Evolutionary conservation across 2,888 invertebrate species (phyloP), one percentile per base, ranked within the genome.

Genomic region (Idaea aversata): DNA sequence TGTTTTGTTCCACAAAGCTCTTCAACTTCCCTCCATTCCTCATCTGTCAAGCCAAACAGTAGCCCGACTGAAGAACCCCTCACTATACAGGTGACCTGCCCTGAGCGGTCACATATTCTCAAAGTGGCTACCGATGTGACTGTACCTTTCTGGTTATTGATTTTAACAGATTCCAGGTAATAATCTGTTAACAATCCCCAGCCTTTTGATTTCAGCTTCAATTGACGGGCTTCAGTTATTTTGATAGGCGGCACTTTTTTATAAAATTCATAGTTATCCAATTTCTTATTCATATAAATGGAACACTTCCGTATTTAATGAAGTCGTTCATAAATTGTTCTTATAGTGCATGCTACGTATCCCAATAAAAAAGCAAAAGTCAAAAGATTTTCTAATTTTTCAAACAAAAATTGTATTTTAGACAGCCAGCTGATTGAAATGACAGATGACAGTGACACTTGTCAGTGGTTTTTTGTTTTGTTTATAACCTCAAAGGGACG

Each of bases 161-260:
- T 85, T 77, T 93, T 93, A 2, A 92, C 90, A 0, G 91, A 93
- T 75, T 93, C 93, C 61, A 93, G 73, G 68, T 81, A 81, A 72
- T 88, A 93, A 64, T 91, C 88, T 7, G 88, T 82, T 60, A 93
- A 71, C 34, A 91, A 65, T 57, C 91, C 84, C 93, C 93, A 93
- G 71, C 85, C 75, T 72, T 80, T 78, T 5, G 80, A 70, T 64
- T 85, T 69, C 63, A 88, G 70, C 71, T 87, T 87, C 5, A 90
- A 71, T 63, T 70, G 73, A 61, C 77, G 75, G 38, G 83, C 79
- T 79, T 91, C 91, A 16, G 88, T 87, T 70, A 93, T 67, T 75
- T 88, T 92, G 61, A 81, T 80, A 13, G 90, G 86, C 34, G 69
- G 63, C 59, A 81, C 76, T 64, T 75, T 78, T 72, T 83, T 72